Evolutionary conservation across 1,140 invertebrate genomes (phyloP), one percentile per base, ranked within the genome.

Genomic region (Melipona quadrifasciata): DNA sequence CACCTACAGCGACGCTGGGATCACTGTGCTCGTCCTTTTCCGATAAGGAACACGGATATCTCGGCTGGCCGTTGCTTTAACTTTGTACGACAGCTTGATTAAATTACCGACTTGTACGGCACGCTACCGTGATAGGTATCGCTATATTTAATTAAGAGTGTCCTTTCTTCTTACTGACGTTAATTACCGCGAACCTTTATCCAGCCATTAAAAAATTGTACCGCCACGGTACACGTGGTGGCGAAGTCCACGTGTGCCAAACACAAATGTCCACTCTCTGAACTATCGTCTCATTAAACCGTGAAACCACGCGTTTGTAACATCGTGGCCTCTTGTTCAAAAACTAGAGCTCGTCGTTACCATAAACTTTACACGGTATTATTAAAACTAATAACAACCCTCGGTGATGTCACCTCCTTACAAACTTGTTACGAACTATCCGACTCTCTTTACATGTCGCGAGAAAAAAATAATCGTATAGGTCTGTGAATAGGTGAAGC

Each of bases 111-210:
- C 34, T 73, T 51, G 53, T 24, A 47, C 34, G 11, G 55, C 79
- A 80, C 79, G 79, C 79, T 80, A 80, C 39, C 39, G 57, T 31
- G 53, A 73, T 73, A 61, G 27, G 67, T 53, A 80, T 80, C 55
- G 79, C 68, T 80, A 73, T 80, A 73, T 72, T 80, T 80, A 80
- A 80, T 80, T 80, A 72, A 80, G 55, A 80, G 68, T 71, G 55
- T 80, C 67, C 55, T 72, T 72, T 58, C 55, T 47, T 72, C 68
- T 80, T 27, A 12, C 78, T 47, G 53, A 80, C 53, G 24, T 34
- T 80, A 80, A 80, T 80, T 80, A 80, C 78, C 53, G 34, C 34
- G 12, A n/a, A 47, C 65, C 65, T 70, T 70, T 57, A 80, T n/a
- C n/a, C 24, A 57, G 65, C 10, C 21, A 47, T 80, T 80, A 39